phyloP scores from a whole-genome alignment of 2,113 vertebrate species.

The Passer montanus region DNA sequence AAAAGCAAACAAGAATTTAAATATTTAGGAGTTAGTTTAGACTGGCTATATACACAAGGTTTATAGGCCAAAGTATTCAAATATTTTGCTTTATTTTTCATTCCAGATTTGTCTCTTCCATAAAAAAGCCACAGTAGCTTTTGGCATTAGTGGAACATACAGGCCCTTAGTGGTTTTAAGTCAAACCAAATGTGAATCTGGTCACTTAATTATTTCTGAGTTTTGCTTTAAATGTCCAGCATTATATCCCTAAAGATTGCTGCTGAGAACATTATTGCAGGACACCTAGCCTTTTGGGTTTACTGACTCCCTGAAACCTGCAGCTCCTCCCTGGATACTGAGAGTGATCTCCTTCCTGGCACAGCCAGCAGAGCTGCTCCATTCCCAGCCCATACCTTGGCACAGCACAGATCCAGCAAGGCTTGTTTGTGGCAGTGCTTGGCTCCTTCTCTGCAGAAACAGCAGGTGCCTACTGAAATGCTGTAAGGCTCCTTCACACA shows the following conservation, averaged over 20 bases:
- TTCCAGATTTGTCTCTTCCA: not conserved
- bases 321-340: not conserved
- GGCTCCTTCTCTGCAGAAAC: not conserved
- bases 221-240: not conserved
- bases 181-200: not conserved
- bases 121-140: not conserved
- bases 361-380: rapidly evolving
- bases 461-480: not conserved
- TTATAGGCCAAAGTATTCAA: conserved; percentile 16
- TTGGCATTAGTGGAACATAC: not conserved
- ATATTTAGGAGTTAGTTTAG: conserved; percentile 37
- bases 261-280: not conserved
- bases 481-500: not conserved
- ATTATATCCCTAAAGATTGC: not conserved
- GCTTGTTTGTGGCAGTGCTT: not conserved
- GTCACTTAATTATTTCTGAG: not conserved
- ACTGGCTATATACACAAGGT: not conserved
- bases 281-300: not conserved
- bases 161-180: not conserved
- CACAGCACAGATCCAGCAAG: not conserved
- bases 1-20: conserved; percentile 58
- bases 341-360: not conserved
- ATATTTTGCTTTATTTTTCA: conserved; percentile 27
- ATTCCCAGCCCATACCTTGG: not conserved
- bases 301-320: not conserved